phyloP scores from a whole-genome alignment of 2,113 vertebrate genomes.

The Grantiella picta region DNA sequence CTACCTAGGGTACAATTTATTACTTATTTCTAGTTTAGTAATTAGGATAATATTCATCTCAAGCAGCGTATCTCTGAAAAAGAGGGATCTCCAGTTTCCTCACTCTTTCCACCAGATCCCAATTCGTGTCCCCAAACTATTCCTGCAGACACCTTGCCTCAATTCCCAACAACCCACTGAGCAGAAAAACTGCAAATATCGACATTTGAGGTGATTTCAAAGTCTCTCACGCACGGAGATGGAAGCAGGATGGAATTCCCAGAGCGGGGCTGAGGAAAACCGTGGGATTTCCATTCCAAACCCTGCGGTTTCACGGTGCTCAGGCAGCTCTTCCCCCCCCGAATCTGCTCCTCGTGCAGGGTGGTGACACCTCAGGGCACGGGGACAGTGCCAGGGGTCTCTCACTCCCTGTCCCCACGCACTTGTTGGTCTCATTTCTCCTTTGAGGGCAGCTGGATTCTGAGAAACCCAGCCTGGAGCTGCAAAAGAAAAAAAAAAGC shows the following conservation, averaged over 20 bases:
- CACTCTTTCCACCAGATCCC: background rate
- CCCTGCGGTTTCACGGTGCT: no score
- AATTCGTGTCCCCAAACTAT: background rate
- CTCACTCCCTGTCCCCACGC: background rate
- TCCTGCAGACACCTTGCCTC: background rate
- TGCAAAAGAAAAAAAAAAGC: background rate
- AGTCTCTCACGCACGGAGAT: accelerated
- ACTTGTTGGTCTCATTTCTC: background rate
- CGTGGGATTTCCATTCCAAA: background rate
- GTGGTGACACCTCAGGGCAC: background rate
- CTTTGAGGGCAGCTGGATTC: slow-evolving; percentile 5
- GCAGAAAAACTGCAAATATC: background rate
- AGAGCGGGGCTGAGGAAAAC: background rate
- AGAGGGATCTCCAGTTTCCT: background rate
- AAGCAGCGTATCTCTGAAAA: background rate
- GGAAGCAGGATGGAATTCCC: background rate
- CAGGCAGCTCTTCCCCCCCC: no score
- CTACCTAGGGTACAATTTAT: background rate
- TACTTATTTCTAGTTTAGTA: background rate
- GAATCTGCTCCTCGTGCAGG: background rate
- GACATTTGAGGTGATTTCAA: background rate
- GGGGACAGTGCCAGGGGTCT: background rate
- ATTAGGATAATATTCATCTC: background rate
- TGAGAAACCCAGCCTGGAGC: slow-evolving; percentile 18
- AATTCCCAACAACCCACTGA: no score